Conservation (phyloP, 1,140 invertebrate genomes). For the Chionoecetes opilio region DNA sequence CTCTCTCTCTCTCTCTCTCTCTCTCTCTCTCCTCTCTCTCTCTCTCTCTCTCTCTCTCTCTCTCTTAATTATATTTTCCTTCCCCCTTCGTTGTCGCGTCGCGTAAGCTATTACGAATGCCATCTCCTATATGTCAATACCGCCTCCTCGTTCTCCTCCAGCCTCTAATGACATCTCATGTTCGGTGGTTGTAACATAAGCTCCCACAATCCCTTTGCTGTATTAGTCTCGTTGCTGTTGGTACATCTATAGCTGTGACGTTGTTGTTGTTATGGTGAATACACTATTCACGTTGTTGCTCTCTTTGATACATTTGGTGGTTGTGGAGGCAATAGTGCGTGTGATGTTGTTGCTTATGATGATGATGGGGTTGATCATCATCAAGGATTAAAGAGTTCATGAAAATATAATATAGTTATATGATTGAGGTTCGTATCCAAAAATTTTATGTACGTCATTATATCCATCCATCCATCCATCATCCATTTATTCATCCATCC, state of each 20-base stretch:
- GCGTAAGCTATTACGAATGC: background rate
- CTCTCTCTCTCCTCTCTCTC: background rate
- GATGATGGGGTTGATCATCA: background rate
- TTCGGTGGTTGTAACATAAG: background rate
- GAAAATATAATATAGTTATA: too few species aligned
- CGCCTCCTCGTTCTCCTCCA: background rate
- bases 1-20: constrained; percentile 8
- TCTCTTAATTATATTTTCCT: background rate
- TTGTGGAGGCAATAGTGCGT: background rate
- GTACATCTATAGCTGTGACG: background rate
- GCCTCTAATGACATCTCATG: background rate
- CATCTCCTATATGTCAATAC: background rate
- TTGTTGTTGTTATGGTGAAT: background rate
- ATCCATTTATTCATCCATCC: background rate
- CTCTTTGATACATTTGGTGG: background rate
- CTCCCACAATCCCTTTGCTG: background rate
- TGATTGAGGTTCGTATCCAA: too few species aligned
- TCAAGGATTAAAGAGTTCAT: too few species aligned
- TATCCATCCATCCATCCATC: background rate
- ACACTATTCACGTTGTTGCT: background rate
- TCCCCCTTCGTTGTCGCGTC: background rate
- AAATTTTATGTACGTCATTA: too few species aligned
- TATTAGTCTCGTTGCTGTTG: background rate
- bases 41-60: constrained; percentile 25
- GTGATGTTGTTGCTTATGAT: background rate